Evolutionary conservation across 2,888 invertebrate species (phyloP), one percentile per base, ranked within the genome.

Genomic region (Zaprionus bogoriensis): DNA sequence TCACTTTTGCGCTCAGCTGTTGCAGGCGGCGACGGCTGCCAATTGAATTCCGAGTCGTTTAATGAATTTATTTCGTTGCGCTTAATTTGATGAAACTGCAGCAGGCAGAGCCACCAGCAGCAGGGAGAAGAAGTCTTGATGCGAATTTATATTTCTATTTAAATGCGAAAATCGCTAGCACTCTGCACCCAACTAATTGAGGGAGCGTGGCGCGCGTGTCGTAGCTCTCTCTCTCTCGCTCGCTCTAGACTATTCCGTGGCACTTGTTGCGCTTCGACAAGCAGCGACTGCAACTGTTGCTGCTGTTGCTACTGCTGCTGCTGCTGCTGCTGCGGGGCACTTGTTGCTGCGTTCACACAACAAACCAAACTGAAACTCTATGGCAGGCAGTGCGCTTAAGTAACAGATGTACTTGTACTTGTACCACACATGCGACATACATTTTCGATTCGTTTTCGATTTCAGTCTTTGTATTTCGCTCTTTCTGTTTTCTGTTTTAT

Each of bases 201-300:
- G 39, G 61, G 44, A 57, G 48, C 48, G 47, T 60, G 57, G 50
- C 22, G 47, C 41, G 67, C 39, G 30, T 32, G 17, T 30, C 17
- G 5, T 39, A 20, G 22, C n/a, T 6, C 9, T 22, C 7, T 22
- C 30, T 25, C 32, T 22, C 28, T 28, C 25, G 3, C 19, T n/a
- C 27, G 39, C 36, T 19, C 25, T n/a, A 6, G 45, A 9, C 20
- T 25, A 23, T 7, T 42, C 47, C 47, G 67, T 73, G 60, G 82
- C 87, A 83, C 87, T 87, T 87, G 82, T 78, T 70, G 81, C 70
- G 82, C 82, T 87, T 87, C 87, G n/a, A n/a, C n/a, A n/a, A n/a
- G n/a, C n/a, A n/a, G n/a, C n/a, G 58, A 44, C 50, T 47, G 55
- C 30, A 48, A 41, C 36, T 44, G 32, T 32, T 46, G 58, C 38